Evolutionary conservation across 2,797 vertebrate species (phyloP), one percentile per base, ranked within the genome.

Genomic region (Pangasius sanitwongsei): DNA sequence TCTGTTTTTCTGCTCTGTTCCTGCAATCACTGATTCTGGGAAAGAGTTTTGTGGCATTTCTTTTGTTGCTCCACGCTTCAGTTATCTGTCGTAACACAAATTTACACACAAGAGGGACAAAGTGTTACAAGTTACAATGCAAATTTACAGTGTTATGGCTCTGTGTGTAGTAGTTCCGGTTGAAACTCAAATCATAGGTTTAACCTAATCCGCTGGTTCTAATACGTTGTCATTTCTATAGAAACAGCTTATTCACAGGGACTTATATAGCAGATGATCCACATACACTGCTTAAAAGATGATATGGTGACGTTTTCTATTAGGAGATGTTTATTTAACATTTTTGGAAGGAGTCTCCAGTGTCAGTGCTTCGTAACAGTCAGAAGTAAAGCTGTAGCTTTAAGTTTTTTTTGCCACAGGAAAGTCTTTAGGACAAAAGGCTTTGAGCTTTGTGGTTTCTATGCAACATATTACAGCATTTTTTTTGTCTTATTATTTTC

Each of bases 1-100:
- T 90, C 91, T 93, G 85, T 91, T 95, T 96, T 94, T 48, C 18
- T 61, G 15, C 78, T 61, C 37, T 34, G 34, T 80, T 72, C 84
- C 31, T 75, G 34, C 41, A 41, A 86, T 53, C 41, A 28, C 18
- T 20, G 55, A 61, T 91, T 92, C 72, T 86, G 86, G 88, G 89
- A 88, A 92, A n/a, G 31, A 18, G 65, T 88, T 80, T 25, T 13
- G n/a, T 20, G 88, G 37, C 12, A 16, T 63, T 88, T 83, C 80
- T 48, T 44, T n/a, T 67, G 57, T 85, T 78, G 87, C 87, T 44
- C 50, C 82, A 78, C 70, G 7, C n/a, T 28, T 75, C 31, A 13
- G 57, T 0, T 20, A 13, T 2, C 41, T 72, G 53, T 65, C 3
- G 31, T n/a, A 67, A 70, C 23, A 13, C 7, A 34, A 53, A 20